A percentile compares a stretch with the other conserved stretches of the same genome.
Evolutionary conservation across 2,888 invertebrate species (phyloP).

Genomic region (Phortica okadai): DNA sequence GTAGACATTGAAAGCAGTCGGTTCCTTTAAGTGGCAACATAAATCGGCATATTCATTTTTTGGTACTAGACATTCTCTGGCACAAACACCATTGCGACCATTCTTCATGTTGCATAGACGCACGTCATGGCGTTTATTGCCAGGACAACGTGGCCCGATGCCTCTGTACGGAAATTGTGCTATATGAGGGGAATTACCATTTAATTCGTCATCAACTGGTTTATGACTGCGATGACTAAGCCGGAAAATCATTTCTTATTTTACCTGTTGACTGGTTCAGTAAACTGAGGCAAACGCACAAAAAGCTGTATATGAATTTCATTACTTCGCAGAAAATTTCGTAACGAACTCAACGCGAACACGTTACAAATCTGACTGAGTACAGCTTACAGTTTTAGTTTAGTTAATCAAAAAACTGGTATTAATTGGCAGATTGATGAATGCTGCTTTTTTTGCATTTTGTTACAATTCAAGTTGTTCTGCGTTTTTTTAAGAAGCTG

Average conservation of each 20-base stretch:
- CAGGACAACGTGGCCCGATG: conserved; percentile 1
- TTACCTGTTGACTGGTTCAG: no score
- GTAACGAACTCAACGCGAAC: background rate
- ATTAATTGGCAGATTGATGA: no score
- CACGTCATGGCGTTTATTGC: background rate
- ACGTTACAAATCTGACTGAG: background rate
- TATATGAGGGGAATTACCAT: background rate
- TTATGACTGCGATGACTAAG: no score
- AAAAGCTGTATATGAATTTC: background rate
- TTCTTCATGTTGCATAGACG: background rate
- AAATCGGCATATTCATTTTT: conserved; percentile 1
- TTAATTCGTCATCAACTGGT: no score
- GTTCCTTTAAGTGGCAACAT: conserved; percentile 5
- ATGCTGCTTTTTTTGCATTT: no score
- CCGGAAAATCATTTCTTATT: no score
- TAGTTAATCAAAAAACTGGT: no score
- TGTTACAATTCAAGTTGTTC: no score
- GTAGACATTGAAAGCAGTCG: background rate
- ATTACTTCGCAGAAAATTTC: background rate
- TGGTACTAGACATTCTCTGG: conserved; percentile 1
- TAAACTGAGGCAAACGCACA: no score
- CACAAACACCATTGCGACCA: conserved; percentile 1
- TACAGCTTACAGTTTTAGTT: no score
- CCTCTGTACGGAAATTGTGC: background rate
- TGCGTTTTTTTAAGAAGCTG: no score